Percentiles rank a stretch among this genome's conserved stretches.
Evolutionary conservation across 2,888 invertebrate species (phyloP).

Genomic region (Bellardia pandia): DNA sequence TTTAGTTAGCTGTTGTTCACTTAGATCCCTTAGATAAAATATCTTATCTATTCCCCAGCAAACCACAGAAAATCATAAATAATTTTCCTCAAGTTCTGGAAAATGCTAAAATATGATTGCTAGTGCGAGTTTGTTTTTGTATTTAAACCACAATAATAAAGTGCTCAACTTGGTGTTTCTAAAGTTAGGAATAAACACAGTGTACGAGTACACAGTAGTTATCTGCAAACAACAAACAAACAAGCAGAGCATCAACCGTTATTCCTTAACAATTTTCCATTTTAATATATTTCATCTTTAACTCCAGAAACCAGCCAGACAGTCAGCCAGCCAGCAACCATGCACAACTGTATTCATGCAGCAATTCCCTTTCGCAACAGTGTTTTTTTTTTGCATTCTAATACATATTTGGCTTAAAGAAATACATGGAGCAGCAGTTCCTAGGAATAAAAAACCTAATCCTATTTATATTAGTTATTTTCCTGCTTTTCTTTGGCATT

Average conservation of each 20-base stretch:
- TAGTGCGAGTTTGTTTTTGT: not conserved
- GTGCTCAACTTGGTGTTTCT: constrained; percentile 35
- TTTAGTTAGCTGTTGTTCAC: not conserved
- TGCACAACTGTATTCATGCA: constrained; percentile 48
- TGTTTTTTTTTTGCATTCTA: not conserved
- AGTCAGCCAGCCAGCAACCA: constrained; percentile 15
- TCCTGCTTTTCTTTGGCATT: constrained; percentile 22
- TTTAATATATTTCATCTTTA: constrained; percentile 55
- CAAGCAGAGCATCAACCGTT: constrained; percentile 37
- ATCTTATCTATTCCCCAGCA: not conserved
- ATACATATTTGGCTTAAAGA: constrained; percentile 44
- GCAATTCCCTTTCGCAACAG: constrained; percentile 36
- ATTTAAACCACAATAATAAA: constrained; percentile 53
- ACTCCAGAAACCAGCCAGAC: not conserved
- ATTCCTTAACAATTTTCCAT: constrained; percentile 17
- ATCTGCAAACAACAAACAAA: constrained; percentile 18
- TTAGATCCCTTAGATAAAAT: constrained; percentile 10
- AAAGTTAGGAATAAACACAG: not conserved
- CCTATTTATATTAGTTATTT: constrained; percentile 64
- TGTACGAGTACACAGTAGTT: not conserved
- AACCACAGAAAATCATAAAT: constrained; percentile 10
- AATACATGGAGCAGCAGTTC: constrained; percentile 5
- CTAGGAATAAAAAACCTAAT: constrained; percentile 50
- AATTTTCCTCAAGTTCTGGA: not conserved
- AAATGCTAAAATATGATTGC: constrained; percentile 50